These are phyloP conservation scores for Leptobrachium leishanense DNA, from an alignment of 2,113 vertebrate genomes.

Conservation along the genomic window DNA sequence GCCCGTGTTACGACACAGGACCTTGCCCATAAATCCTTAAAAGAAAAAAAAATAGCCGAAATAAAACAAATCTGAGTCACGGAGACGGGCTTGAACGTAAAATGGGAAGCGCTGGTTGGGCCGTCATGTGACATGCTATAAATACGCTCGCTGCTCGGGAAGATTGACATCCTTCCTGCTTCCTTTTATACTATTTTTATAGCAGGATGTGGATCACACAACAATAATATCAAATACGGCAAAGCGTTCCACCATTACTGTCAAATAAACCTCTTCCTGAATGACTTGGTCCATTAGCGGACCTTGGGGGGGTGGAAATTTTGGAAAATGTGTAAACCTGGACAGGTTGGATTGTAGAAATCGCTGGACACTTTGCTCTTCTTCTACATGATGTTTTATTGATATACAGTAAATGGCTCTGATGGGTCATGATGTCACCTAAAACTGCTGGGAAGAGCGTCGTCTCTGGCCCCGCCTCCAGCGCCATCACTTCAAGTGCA, in stretches of 20 bases:
- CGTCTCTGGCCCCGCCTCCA: too few species aligned
- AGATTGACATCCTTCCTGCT: constrained; percentile 13
- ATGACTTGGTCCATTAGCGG: neutral
- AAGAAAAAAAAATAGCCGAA: neutral
- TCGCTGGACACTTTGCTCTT: too few species aligned
- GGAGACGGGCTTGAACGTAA: neutral
- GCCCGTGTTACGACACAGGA: too few species aligned
- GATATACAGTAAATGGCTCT: too few species aligned
- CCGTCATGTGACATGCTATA: neutral
- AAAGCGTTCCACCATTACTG: neutral
- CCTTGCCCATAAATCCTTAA: neutral
- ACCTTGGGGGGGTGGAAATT: too few species aligned
- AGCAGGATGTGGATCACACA: constrained; percentile 30
- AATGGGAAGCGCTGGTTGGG: neutral
- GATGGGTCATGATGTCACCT: too few species aligned
- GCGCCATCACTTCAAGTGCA: too few species aligned
- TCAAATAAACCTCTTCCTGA: constrained; percentile 13
- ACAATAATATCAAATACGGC: neutral
- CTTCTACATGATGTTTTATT: too few species aligned
- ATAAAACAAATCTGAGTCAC: neutral
- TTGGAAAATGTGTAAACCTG: too few species aligned
- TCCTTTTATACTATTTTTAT: constrained; percentile 29
- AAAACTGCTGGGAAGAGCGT: too few species aligned
- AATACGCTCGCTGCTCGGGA: constrained; percentile 10
- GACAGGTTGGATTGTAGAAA: too few species aligned